Evolutionary conservation across 1,140 invertebrate species (phyloP).

Genomic region (Euschistus heros): DNA sequence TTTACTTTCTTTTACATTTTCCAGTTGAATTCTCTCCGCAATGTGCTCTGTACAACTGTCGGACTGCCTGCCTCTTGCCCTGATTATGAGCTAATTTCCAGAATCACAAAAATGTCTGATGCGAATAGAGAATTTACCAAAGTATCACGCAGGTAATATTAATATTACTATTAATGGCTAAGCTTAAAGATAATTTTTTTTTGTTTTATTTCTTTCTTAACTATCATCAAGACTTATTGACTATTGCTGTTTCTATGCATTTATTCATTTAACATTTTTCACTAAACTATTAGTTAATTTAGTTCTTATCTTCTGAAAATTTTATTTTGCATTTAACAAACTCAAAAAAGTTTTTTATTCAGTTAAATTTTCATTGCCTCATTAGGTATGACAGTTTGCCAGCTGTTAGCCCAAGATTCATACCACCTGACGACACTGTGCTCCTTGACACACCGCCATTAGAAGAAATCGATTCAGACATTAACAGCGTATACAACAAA

Average conservation of each 20-base stretch:
- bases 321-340: too few relatives aligned
- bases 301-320: too few relatives aligned
- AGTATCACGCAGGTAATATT: slow-evolving; percentile 45
- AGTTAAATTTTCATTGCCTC: neutral
- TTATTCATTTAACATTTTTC: too few relatives aligned
- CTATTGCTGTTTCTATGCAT: too few relatives aligned
- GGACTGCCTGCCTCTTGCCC: slow-evolving; percentile 55
- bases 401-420: slow-evolving; percentile 2
- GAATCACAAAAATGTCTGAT: slow-evolving; percentile 61
- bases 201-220: too few relatives aligned
- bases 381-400: slow-evolving; percentile 8
- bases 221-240: too few relatives aligned
- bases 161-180: neutral
- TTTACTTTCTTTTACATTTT: neutral
- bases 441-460: slow-evolving; percentile 30
- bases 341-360: too few relatives aligned
- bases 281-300: too few relatives aligned
- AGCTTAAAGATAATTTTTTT: too few relatives aligned
- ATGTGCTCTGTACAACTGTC: slow-evolving; percentile 52
- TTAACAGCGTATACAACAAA: slow-evolving; percentile 32
- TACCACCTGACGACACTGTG: slow-evolving; percentile 3
- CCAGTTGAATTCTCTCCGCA: slow-evolving; percentile 32
- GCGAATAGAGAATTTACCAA: slow-evolving; percentile 66
- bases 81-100: slow-evolving; percentile 64
- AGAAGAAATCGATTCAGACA: slow-evolving; percentile 33